A percentile compares a stretch with the other conserved stretches of the same genome.
phyloP scores from a whole-genome alignment of 2,888 invertebrate genomes.

The Drosophila flavopinicola region DNA sequence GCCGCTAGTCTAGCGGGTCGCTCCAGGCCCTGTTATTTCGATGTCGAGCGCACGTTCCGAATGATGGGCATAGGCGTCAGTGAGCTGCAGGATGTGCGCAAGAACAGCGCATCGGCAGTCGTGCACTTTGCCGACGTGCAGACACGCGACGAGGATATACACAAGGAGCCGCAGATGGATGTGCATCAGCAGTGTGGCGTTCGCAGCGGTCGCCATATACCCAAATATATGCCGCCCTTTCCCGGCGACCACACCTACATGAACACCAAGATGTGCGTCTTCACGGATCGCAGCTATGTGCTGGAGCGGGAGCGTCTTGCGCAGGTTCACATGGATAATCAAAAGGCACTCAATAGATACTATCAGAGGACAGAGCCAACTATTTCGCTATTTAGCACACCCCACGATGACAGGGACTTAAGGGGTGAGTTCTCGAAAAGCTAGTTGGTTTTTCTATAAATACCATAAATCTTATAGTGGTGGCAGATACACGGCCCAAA shows the following conservation, averaged over 20 bases:
- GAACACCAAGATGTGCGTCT: constrained; percentile 13
- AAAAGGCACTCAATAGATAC: constrained; percentile 31
- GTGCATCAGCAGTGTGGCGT: constrained; percentile 1
- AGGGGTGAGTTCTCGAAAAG: constrained; percentile 8
- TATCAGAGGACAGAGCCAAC: constrained; percentile 6
- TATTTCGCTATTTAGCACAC: constrained; percentile 5
- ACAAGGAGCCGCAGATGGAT: constrained; percentile 1
- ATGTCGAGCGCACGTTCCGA: constrained; percentile 46
- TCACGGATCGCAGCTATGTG: neutral
- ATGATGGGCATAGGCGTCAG: constrained; percentile 12
- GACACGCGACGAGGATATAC: constrained; percentile 19
- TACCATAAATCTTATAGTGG: constrained; percentile 7
- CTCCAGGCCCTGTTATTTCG: constrained; percentile 34
- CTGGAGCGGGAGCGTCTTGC: constrained; percentile 19
- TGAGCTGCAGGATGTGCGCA: constrained; percentile 10
- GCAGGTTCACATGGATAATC: neutral
- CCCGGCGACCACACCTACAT: constrained; percentile 47
- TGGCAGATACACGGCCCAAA: neutral
- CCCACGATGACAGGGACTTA: neutral
- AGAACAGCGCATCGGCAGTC: neutral
- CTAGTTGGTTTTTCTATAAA: too few species aligned
- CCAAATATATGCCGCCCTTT: constrained; percentile 43
- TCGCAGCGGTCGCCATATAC: constrained; percentile 30
- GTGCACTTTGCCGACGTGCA: rapidly evolving
- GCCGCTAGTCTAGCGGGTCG: constrained; percentile 42